These are phyloP conservation scores for Okapia johnstoni DNA, from an alignment of 2,113 vertebrate genomes.

Conservation along the genomic window DNA sequence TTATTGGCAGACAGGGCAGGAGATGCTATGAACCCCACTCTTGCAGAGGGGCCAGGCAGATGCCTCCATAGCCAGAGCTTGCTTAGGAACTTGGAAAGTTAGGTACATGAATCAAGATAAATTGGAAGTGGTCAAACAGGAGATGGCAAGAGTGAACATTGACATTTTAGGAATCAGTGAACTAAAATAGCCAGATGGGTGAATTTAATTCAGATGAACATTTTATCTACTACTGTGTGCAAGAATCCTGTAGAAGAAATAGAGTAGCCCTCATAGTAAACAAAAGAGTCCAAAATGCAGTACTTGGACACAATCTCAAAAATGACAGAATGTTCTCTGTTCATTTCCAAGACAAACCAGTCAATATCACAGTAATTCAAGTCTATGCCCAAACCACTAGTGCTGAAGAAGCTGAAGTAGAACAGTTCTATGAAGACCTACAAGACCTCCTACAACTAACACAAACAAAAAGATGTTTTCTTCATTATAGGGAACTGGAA, in stretches of 20 bases:
- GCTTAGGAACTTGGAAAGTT: not conserved
- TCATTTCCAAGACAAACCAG: not conserved
- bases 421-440: not conserved
- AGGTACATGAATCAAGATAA: not conserved
- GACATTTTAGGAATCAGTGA: not conserved
- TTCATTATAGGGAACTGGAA: not conserved
- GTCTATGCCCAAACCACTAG: not conserved
- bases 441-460: not conserved
- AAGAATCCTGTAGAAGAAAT: not conserved
- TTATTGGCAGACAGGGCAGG: not conserved
- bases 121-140: not conserved
- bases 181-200: not conserved
- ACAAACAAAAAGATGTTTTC: not conserved
- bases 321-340: not conserved
- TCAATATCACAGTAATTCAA: not conserved
- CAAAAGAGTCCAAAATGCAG: not conserved
- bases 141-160: not conserved
- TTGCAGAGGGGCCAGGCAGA: not conserved
- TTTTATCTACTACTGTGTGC: not conserved
- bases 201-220: not conserved
- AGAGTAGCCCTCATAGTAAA: not conserved
- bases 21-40: not conserved
- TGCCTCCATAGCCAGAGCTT: not conserved
- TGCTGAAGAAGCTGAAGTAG: not conserved
- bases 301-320: not conserved